Conservation (phyloP, 2,797 vertebrate species). For the Sebastes oblongus region DNA sequence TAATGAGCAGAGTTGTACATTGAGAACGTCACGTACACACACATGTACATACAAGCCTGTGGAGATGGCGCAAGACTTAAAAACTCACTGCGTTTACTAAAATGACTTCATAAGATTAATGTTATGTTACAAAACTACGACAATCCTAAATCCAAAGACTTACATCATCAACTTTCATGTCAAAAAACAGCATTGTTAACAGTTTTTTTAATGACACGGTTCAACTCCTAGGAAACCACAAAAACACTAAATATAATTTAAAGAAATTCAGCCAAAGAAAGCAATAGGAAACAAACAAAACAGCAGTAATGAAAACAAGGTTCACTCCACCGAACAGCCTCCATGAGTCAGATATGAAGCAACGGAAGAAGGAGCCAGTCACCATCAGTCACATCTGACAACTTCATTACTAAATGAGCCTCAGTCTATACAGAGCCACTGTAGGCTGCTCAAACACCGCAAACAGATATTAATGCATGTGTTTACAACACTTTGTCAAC, state of each 20-base stretch:
- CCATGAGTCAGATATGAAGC: constrained; percentile 31
- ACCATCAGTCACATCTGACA: constrained; percentile 23
- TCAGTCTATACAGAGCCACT: background rate
- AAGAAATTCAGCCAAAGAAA: background rate
- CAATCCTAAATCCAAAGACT: background rate
- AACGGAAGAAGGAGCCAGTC: background rate
- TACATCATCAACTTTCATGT: background rate
- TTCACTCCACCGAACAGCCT: background rate
- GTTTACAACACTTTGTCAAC: background rate
- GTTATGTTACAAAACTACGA: background rate
- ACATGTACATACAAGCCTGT: background rate
- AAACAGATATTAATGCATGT: background rate
- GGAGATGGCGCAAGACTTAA: background rate
- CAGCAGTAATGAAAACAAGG: background rate
- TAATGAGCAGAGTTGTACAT: background rate
- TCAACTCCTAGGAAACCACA: constrained; percentile 4
- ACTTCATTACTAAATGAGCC: constrained; percentile 1
- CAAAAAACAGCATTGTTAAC: background rate
- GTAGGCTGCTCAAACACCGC: background rate
- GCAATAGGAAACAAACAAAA: constrained; percentile 10
- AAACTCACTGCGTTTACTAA: background rate
- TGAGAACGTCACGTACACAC: background rate
- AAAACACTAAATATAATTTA: background rate
- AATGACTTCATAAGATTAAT: background rate
- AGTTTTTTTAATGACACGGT: constrained; percentile 1